Conservation (phyloP, 2,888 invertebrate species). For the Leistus spinibarbis region DNA sequence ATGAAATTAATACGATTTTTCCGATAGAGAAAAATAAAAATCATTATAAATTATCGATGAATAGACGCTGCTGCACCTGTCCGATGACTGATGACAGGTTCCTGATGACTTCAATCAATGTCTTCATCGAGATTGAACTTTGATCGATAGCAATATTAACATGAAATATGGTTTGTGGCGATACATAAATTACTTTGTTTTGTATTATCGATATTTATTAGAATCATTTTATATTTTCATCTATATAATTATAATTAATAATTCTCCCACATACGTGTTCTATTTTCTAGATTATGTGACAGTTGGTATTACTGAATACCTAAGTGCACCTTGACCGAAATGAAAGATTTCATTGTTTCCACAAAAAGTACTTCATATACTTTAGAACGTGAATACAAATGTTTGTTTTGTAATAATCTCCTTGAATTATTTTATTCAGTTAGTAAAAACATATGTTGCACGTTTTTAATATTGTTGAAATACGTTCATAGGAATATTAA, state of each 20-base stretch:
- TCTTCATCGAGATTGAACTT: neutral
- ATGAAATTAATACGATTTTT: neutral
- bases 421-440: neutral
- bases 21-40: neutral
- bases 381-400: conserved; percentile 4
- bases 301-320: neutral
- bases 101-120: conserved; percentile 10
- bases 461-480: neutral
- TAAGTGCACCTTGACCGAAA: conserved; percentile 5
- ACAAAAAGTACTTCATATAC: neutral
- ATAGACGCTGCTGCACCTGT: conserved; percentile 2
- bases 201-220: neutral
- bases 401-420: conserved; percentile 1
- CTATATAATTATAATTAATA: neutral
- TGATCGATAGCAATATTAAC: neutral
- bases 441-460: neutral
- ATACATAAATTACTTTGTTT: neutral
- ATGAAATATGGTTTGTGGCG: neutral
- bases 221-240: neutral
- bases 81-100: conserved; percentile 1
- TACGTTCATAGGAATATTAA: neutral
- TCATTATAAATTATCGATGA: neutral
- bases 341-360: conserved; percentile 1
- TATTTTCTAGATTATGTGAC: neutral
- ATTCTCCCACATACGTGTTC: neutral